Percentiles rank a stretch among this genome's conserved stretches.
phyloP scores from a whole-genome alignment of 1,140 invertebrate genomes.

The Panonychus citri region DNA sequence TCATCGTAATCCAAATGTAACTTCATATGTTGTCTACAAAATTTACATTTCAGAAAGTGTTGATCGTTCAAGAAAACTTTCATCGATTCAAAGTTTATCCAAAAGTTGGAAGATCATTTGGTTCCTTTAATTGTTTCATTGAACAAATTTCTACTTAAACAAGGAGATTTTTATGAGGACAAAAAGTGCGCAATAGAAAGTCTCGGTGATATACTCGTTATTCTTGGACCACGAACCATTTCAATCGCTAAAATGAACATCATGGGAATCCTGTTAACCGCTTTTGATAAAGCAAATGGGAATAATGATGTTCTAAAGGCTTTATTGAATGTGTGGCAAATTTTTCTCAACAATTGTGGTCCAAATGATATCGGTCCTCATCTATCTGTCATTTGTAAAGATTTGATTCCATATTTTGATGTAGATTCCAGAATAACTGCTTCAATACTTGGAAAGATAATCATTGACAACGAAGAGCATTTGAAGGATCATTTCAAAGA shows the following conservation, averaged over 20 bases:
- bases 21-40: too few species aligned
- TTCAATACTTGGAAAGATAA: background rate
- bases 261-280: background rate
- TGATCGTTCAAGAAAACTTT: too few species aligned
- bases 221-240: background rate
- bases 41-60: too few species aligned
- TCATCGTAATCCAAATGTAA: too few species aligned
- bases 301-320: background rate
- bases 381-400: background rate
- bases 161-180: too few species aligned
- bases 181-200: too few species aligned
- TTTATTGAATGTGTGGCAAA: background rate
- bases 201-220: too few species aligned
- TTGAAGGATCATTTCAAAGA: background rate
- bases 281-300: background rate
- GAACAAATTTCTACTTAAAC: too few species aligned
- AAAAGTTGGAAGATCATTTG: too few species aligned
- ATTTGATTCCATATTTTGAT: background rate
- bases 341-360: background rate
- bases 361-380: background rate
- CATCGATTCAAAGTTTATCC: too few species aligned
- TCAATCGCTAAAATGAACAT: background rate
- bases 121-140: too few species aligned
- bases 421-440: background rate
- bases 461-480: background rate